Conservation (phyloP, 2,888 invertebrate genomes). For the Plagodis pulveraria region DNA sequence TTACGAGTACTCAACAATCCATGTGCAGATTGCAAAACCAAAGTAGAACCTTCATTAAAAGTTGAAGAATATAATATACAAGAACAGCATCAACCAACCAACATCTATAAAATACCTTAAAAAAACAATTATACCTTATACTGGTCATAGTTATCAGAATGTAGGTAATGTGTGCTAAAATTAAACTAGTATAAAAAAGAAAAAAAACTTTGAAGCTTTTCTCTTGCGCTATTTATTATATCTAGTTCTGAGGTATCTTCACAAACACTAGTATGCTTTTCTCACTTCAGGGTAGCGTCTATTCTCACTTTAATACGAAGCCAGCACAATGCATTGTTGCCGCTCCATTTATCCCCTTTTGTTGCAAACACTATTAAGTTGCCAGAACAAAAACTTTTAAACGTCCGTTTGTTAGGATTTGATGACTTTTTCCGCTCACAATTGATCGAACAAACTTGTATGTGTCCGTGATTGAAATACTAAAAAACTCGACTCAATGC, state of each 20-base stretch:
- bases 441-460: conserved; percentile 30
- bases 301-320: conserved; percentile 65
- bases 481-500: conserved; percentile 1
- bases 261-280: conserved; percentile 54
- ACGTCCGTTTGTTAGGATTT: conserved; percentile 47
- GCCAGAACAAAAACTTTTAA: conserved; percentile 56
- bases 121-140: no score
- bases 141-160: no score
- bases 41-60: no score
- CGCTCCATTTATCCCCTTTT: conserved; percentile 65
- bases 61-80: no score
- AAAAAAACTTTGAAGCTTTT: no score
- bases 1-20: no score
- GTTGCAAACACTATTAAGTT: conserved; percentile 50
- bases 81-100: no score
- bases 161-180: no score
- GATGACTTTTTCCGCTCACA: conserved; percentile 41
- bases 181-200: no score
- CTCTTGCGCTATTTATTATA: conserved; percentile 20
- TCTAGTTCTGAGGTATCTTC: conserved; percentile 26
- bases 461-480: conserved; percentile 19
- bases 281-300: conserved; percentile 55
- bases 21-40: no score
- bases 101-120: no score
- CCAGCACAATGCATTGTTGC: conserved; percentile 61